phyloP scores from a whole-genome alignment of 1,140 invertebrate genomes.

The Diabrotica undecimpunctata region DNA sequence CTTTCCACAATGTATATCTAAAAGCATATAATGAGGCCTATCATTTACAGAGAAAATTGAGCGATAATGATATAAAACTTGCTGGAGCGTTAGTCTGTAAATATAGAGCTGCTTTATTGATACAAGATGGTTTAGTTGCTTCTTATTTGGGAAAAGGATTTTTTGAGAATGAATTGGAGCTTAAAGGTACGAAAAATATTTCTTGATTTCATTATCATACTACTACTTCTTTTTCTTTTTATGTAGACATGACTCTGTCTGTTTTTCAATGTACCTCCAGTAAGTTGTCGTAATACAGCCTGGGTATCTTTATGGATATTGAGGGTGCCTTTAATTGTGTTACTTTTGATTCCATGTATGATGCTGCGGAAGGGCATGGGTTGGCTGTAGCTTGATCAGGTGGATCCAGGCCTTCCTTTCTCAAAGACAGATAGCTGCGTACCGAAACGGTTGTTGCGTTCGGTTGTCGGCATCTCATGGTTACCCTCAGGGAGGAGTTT shows the following conservation, averaged over 20 bases:
- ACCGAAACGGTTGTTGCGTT: too few species aligned
- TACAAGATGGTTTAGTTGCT: slow-evolving; percentile 35
- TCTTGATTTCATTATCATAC: not conserved
- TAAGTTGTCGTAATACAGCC: too few species aligned
- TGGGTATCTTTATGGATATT: too few species aligned
- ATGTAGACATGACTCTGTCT: not conserved
- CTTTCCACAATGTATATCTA: slow-evolving; percentile 33
- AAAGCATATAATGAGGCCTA: slow-evolving; percentile 34
- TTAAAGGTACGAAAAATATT: slow-evolving; percentile 33
- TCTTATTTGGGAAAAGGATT: slow-evolving; percentile 39
- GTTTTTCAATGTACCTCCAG: not conserved
- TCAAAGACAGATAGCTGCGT: too few species aligned
- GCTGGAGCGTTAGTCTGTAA: slow-evolving; percentile 36
- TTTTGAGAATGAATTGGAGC: slow-evolving; percentile 34
- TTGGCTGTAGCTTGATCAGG: too few species aligned
- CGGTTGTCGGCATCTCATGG: too few species aligned
- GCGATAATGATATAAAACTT: slow-evolving; percentile 27
- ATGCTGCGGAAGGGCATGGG: too few species aligned
- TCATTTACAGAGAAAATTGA: slow-evolving; percentile 25
- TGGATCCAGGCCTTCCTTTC: too few species aligned
- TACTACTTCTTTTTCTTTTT: not conserved
- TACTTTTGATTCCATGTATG: too few species aligned
- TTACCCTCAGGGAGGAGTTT: too few species aligned
- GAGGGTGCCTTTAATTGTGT: too few species aligned
- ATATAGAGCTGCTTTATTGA: slow-evolving; percentile 37